Evolutionary conservation across 1,140 invertebrate species (phyloP).

Genomic region (Drosophila suzukii): DNA sequence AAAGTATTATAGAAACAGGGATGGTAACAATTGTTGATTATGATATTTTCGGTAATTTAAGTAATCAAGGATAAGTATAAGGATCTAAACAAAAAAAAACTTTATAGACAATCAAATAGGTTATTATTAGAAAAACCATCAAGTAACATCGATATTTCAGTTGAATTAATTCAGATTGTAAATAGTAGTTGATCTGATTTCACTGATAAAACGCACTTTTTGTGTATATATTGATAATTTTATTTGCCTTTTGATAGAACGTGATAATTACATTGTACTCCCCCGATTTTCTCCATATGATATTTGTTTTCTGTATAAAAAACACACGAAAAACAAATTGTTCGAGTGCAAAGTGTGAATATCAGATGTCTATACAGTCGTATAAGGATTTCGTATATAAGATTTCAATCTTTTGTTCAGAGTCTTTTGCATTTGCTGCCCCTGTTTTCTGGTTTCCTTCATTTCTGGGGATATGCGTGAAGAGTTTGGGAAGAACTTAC

Average conservation of each 20-base stretch:
- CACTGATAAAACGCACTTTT: constrained; percentile 3
- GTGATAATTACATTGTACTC: constrained; percentile 33
- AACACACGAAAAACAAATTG: constrained; percentile 18
- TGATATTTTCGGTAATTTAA: too few relatives aligned
- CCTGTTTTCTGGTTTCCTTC: constrained; percentile 33
- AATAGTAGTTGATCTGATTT: background rate
- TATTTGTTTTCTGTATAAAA: background rate
- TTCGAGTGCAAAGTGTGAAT: constrained; percentile 12
- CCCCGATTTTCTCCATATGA: constrained; percentile 2
- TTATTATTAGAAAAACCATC: background rate
- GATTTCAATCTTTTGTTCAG: constrained; percentile 41
- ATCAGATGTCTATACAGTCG: constrained; percentile 23
- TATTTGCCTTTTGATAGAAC: constrained; percentile 26
- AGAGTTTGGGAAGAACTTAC: constrained; percentile 41
- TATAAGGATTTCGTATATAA: constrained; percentile 18
- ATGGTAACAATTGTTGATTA: background rate
- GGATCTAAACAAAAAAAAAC: too few relatives aligned
- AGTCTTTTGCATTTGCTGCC: constrained; percentile 55
- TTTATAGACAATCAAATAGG: background rate
- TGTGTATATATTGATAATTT: constrained; percentile 27
- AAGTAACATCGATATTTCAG: background rate
- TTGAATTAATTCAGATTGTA: background rate
- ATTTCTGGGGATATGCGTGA: constrained; percentile 43
- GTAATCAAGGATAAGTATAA: too few relatives aligned
- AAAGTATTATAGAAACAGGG: background rate